Evolutionary conservation across 2,888 invertebrate species (phyloP), one percentile per base, ranked within the genome.

Genomic region (Aleiodes alternator): DNA sequence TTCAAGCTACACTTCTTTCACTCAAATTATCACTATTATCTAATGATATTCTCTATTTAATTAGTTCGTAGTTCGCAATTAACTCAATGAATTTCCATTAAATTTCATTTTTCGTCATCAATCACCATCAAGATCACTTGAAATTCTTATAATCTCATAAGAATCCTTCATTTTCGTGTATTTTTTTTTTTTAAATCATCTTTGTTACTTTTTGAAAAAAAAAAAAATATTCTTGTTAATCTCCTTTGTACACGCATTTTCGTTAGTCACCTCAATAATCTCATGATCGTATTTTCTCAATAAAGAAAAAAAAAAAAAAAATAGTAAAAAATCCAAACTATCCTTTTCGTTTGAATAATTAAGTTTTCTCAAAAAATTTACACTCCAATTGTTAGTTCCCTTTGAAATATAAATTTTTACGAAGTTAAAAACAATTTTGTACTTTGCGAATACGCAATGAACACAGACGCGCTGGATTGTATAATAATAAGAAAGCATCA

Each of bases 341-440:
- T 23, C 29, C 16, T 64, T 66, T 73, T 43, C 16, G 11, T 14
- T 72, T 71, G 16, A 29, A 14, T 34, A 53, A 66, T 23, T 9
- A 23, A 23, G 11, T 61, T 38, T 38, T 59, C 56, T 69, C 57
- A 48, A 51, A 31, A 61, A 66, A 59, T 73, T 57, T 53, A 72
- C 76, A 69, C 66, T 74, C 79, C 75, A 74, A 77, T 81, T 72
- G 6, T 43, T 43, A 43, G 5, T 8, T 38, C 38, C 5, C 8
- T 11, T 55, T 69, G 79, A 80, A 80, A 81, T 82, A 84, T 84
- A 84, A 71, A 79, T 82, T 81, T 80, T 75, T 80, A 85, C 81
- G 81, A 76, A 77, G 71, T 77, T 84, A 78, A 79, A 86, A 87
- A 85, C 76, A 86, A 85, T 86, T 86, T 86, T 86, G 86, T 86